A percentile compares a stretch with the other conserved stretches of the same genome.
phyloP scores from a whole-genome alignment of 1,140 invertebrate genomes.

The Trichonephila inaurata region DNA sequence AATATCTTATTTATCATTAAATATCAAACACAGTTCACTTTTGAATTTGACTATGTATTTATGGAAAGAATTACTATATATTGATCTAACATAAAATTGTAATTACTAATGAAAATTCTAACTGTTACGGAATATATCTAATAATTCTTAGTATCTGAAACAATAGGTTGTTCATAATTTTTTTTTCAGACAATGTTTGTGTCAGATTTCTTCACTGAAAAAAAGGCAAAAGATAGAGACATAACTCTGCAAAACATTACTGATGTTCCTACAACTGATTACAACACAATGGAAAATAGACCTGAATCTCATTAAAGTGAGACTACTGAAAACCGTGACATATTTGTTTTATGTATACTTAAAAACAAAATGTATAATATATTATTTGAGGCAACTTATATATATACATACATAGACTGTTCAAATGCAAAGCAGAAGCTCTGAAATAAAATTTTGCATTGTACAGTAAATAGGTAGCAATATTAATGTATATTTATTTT shows the following conservation, averaged over 20 bases:
- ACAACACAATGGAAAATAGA: constrained; percentile 50
- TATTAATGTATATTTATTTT: background rate
- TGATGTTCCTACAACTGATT: constrained; percentile 15
- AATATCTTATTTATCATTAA: too few relatives aligned
- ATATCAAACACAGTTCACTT: too few relatives aligned
- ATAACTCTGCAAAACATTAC: constrained; percentile 37
- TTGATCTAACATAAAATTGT: too few relatives aligned
- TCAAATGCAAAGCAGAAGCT: background rate
- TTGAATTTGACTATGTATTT: too few relatives aligned
- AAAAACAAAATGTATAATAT: background rate
- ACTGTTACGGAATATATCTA: too few relatives aligned
- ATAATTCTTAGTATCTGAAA: too few relatives aligned
- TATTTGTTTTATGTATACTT: background rate
- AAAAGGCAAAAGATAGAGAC: constrained; percentile 1
- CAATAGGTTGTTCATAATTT: too few relatives aligned
- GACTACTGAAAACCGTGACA: background rate
- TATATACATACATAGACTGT: background rate
- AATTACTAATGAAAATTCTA: too few relatives aligned
- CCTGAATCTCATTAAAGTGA: background rate
- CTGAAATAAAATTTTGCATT: too few relatives aligned
- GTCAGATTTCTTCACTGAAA: constrained; percentile 48
- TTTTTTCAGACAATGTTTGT: constrained; percentile 40
- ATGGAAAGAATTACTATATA: too few relatives aligned
- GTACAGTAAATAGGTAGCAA: background rate
- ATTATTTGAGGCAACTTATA: background rate